phyloP scores from a whole-genome alignment of 2,888 invertebrate genomes.

The Eilema depressum region DNA sequence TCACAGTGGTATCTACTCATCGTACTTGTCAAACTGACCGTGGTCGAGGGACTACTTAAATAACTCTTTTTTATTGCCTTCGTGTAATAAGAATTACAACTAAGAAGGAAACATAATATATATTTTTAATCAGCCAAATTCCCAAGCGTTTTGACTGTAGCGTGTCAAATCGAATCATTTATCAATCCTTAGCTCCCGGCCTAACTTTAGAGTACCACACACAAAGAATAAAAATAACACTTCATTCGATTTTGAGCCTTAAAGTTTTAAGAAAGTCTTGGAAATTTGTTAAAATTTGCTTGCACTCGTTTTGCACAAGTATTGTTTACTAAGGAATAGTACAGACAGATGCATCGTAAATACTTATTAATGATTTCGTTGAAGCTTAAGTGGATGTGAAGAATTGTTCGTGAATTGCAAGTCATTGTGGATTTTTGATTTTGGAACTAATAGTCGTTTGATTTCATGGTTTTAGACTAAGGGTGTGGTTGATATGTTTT shows the following conservation, averaged over 20 bases:
- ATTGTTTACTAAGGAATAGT: conserved; percentile 65
- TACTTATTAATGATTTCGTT: conserved; percentile 73
- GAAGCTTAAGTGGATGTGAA: conserved; percentile 63
- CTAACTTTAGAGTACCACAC: conserved; percentile 58
- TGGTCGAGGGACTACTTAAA: not conserved
- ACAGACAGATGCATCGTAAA: conserved; percentile 73
- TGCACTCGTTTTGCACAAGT: conserved; percentile 47
- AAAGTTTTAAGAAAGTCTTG: fast-evolving
- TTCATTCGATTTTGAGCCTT: conserved; percentile 23
- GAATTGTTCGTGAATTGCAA: conserved; percentile 51
- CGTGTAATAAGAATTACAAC: conserved; percentile 22
- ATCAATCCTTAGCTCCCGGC: conserved; percentile 63
- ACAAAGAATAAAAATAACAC: conserved; percentile 31
- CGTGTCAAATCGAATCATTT: conserved; percentile 67
- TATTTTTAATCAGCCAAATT: conserved; percentile 64
- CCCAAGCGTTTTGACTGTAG: conserved; percentile 60
- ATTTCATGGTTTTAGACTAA: conserved; percentile 21
- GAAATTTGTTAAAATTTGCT: not conserved
- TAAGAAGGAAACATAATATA: conserved; percentile 54
- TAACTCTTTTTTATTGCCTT: not conserved
- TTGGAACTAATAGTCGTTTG: conserved; percentile 25
- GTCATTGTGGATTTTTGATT: conserved; percentile 45
- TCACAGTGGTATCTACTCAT: not conserved
- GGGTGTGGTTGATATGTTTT: conserved; percentile 11
- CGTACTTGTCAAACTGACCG: not conserved